Percentiles rank a stretch among this genome's conserved stretches.
Conservation (phyloP, 2,888 invertebrate species). For the Crematogaster levior region DNA sequence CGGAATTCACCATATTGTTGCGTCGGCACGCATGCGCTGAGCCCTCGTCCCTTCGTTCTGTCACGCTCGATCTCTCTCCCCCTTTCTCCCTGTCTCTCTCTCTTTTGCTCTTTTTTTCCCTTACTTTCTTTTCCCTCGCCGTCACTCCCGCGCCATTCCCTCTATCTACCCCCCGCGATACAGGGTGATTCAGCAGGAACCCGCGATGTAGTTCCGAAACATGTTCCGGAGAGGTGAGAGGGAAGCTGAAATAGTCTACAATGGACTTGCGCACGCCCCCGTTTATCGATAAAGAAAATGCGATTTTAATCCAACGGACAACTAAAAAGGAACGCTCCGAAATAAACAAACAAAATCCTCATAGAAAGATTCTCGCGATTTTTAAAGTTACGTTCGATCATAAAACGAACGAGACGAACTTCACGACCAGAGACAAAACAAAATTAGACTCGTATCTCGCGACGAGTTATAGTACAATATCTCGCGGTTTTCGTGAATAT, state of each 20-base stretch:
- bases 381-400: background rate
- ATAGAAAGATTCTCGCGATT: background rate
- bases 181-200: conserved; percentile 42
- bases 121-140: conserved; percentile 16
- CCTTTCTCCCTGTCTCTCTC: background rate
- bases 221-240: background rate
- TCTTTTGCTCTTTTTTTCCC: conserved; percentile 2
- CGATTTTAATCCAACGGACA: background rate
- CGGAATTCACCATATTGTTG: conserved; percentile 82
- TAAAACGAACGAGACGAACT: background rate
- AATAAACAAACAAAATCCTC: background rate
- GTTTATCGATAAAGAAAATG: conserved; percentile 13
- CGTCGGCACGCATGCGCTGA: conserved; percentile 77
- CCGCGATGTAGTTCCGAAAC: conserved; percentile 13
- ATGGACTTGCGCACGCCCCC: background rate
- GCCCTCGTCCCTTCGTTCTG: conserved; percentile 65
- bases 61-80: conserved; percentile 45
- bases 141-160: conserved; percentile 3
- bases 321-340: background rate
- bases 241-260: background rate
- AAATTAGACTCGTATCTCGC: background rate
- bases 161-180: background rate
- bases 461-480: background rate
- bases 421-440: background rate
- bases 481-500: conserved; percentile 3